Percentiles rank a stretch among this genome's conserved stretches.
Conservation (phyloP, 2,113 vertebrate genomes). For the Melierax canorus region DNA sequence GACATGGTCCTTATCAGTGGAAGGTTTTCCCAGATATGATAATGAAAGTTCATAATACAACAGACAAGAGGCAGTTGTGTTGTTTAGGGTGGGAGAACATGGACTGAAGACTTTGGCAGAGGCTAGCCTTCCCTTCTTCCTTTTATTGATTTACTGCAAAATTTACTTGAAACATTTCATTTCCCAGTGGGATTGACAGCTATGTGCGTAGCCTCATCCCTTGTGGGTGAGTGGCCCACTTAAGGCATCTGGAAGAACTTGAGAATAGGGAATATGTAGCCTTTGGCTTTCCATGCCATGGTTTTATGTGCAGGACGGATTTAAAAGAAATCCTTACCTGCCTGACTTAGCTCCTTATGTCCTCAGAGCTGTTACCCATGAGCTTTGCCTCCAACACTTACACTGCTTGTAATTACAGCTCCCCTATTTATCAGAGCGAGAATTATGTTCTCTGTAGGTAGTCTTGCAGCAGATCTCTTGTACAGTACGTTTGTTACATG, state of each 20-base stretch:
- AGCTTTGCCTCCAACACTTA: background rate
- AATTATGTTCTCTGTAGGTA: background rate
- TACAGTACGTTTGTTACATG: background rate
- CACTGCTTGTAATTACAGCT: background rate
- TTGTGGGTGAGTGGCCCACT: background rate
- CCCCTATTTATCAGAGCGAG: background rate
- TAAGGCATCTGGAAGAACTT: background rate
- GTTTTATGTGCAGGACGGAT: background rate
- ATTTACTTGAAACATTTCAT: background rate
- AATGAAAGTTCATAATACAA: fast-evolving
- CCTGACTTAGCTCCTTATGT: background rate
- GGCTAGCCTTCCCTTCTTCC: background rate
- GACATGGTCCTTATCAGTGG: background rate
- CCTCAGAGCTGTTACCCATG: background rate
- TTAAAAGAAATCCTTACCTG: background rate
- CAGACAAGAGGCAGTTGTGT: background rate
- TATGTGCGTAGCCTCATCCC: background rate
- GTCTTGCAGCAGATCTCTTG: background rate
- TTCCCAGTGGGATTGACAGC: background rate
- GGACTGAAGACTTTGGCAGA: background rate
- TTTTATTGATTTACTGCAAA: background rate
- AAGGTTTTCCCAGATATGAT: background rate
- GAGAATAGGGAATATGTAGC: background rate
- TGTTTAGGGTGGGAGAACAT: background rate
- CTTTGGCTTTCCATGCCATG: background rate